These are phyloP conservation scores for Dioctria rufipes DNA, from an alignment of 2,888 invertebrate genomes.

Conservation along the genomic window DNA sequence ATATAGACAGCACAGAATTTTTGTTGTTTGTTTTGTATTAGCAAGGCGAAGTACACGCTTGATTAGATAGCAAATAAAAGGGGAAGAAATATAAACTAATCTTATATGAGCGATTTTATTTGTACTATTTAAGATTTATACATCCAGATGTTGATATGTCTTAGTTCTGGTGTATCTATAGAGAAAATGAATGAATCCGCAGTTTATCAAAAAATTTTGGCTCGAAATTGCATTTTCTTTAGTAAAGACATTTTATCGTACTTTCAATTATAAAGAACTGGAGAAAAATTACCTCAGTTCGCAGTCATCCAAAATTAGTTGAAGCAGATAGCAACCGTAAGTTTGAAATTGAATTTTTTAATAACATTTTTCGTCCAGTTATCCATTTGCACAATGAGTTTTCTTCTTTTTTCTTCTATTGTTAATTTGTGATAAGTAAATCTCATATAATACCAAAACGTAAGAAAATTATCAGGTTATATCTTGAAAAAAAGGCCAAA, in stretches of 20 bases:
- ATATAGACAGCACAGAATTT: slow-evolving; percentile 1
- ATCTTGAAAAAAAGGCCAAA: slow-evolving; percentile 16
- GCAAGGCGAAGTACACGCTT: slow-evolving; percentile 24
- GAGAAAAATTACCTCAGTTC: slow-evolving; percentile 1
- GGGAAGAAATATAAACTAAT: slow-evolving; percentile 27
- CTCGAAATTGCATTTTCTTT: not conserved
- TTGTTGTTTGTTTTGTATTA: slow-evolving; percentile 52
- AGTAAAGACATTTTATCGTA: not conserved
- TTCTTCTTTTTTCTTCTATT: not conserved
- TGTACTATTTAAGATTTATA: slow-evolving; percentile 21
- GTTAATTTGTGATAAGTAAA: not conserved
- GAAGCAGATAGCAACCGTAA: not conserved
- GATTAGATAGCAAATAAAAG: slow-evolving; percentile 45
- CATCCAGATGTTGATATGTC: not conserved
- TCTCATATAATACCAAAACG: not conserved
- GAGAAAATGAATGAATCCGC: not conserved
- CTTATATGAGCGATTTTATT: slow-evolving; percentile 42
- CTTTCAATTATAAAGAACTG: slow-evolving; percentile 1
- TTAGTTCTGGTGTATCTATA: not conserved
- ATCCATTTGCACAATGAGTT: not conserved
- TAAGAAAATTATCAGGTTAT: slow-evolving; percentile 26
- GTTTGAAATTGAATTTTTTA: slow-evolving; percentile 40
- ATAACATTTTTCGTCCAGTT: not conserved
- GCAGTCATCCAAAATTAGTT: slow-evolving; percentile 13
- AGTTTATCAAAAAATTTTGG: not conserved